These are phyloP conservation scores for Diploscapter pachys DNA, from an alignment of 1,140 invertebrate species.

Conservation along the genomic window DNA sequence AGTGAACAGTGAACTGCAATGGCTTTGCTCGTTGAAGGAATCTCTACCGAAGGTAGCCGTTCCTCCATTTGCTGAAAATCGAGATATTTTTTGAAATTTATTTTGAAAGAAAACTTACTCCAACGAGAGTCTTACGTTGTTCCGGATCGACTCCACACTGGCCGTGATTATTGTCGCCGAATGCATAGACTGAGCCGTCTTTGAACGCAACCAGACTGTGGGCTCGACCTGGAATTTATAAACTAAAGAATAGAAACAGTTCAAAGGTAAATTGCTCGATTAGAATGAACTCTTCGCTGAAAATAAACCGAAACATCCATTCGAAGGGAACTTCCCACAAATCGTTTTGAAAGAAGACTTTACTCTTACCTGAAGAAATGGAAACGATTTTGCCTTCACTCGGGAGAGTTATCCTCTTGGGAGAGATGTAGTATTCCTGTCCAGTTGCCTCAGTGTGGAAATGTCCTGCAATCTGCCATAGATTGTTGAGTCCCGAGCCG, in stretches of 20 bases:
- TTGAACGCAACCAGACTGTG: slow-evolving; percentile 47
- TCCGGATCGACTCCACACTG: slow-evolving; percentile 45
- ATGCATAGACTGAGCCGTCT: slow-evolving; percentile 42
- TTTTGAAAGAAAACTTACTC: neutral
- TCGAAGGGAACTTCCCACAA: slow-evolving; percentile 3
- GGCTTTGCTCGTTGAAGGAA: slow-evolving; percentile 20
- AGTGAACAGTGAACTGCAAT: slow-evolving; percentile 47
- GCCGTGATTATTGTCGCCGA: slow-evolving; percentile 54
- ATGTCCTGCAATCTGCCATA: too few species aligned
- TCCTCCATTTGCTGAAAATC: slow-evolving; percentile 8
- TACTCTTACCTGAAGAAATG: slow-evolving; percentile 4
- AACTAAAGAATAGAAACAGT: too few species aligned
- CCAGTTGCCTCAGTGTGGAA: neutral
- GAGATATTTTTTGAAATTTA: slow-evolving; percentile 9
- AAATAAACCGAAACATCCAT: slow-evolving; percentile 6
- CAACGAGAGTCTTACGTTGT: neutral
- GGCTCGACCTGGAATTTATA: slow-evolving; percentile 33
- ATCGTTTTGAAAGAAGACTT: slow-evolving; percentile 29
- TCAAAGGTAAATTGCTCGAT: too few species aligned
- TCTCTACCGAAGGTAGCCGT: neutral
- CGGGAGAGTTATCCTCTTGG: neutral
- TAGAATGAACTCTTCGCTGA: too few species aligned
- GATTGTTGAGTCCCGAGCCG: slow-evolving; percentile 52
- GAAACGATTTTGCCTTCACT: neutral
- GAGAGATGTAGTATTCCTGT: slow-evolving; percentile 11